A percentile compares a stretch with the other conserved stretches of the same genome.
Conservation (phyloP, 2,113 vertebrate genomes). For the Geococcyx californianus region DNA sequence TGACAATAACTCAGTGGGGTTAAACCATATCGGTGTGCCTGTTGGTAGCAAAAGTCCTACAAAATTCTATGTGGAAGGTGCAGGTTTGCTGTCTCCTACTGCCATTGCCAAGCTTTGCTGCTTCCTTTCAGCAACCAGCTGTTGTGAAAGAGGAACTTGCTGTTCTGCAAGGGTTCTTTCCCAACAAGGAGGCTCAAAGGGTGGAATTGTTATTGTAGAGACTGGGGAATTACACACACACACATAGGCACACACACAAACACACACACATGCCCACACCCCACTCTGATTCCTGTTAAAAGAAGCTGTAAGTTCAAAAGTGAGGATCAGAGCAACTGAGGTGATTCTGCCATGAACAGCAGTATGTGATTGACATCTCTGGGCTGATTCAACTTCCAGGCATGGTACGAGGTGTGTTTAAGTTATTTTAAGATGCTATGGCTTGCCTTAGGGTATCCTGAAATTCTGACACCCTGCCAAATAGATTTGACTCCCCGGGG, state of each 20-base stretch:
- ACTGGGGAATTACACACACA: background rate
- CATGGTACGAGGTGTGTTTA: constrained; percentile 46
- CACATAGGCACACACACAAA: background rate
- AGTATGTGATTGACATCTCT: constrained; percentile 32
- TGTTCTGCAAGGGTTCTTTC: constrained; percentile 32
- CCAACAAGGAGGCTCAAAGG: constrained; percentile 35
- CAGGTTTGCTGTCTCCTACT: constrained; percentile 3
- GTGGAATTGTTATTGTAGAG: constrained; percentile 40
- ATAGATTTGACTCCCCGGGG: constrained; percentile 1
- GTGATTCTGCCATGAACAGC: background rate
- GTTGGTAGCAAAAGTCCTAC: background rate
- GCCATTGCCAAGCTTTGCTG: background rate
- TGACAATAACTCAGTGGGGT: background rate
- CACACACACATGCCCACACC: background rate
- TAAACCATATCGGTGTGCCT: background rate
- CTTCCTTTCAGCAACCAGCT: constrained; percentile 30
- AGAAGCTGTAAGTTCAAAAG: constrained; percentile 48
- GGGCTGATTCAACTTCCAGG: constrained; percentile 61
- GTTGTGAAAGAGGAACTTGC: constrained; percentile 51
- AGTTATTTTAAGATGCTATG: constrained; percentile 53
- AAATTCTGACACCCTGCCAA: constrained; percentile 3
- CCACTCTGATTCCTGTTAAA: background rate
- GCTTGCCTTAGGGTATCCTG: constrained; percentile 36
- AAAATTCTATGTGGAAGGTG: background rate
- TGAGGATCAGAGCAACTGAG: background rate